Evolutionary conservation across 2,888 invertebrate genomes (phyloP).

Genomic region (Napeogenes inachia): DNA sequence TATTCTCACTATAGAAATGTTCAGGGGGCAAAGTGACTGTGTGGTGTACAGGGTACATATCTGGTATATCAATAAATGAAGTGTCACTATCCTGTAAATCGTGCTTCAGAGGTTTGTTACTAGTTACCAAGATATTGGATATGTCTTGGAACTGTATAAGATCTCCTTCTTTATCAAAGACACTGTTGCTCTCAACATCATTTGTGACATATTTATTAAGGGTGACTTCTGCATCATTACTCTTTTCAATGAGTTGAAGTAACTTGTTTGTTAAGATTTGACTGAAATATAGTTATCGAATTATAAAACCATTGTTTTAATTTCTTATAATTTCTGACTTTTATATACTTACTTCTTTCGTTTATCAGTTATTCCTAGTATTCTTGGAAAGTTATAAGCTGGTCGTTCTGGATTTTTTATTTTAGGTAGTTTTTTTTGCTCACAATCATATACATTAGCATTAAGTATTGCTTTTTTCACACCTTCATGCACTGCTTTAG

Average conservation of each 20-base stretch:
- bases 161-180: conserved; percentile 79
- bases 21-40: conserved; percentile 81
- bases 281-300: conserved; percentile 63
- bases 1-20: conserved; percentile 80
- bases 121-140: conserved; percentile 82
- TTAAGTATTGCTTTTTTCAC: conserved; percentile 80
- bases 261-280: conserved; percentile 81
- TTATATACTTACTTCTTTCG: conserved; percentile 80
- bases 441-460: conserved; percentile 85
- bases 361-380: conserved; percentile 84
- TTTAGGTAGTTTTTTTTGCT: conserved; percentile 86
- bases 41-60: conserved; percentile 85
- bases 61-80: conserved; percentile 78
- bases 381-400: conserved; percentile 83
- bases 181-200: conserved; percentile 76
- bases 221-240: conserved; percentile 73
- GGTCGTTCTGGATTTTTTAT: conserved; percentile 83
- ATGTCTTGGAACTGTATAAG: conserved; percentile 80
- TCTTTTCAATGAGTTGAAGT: conserved; percentile 82
- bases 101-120: conserved; percentile 79
- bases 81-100: conserved; percentile 66
- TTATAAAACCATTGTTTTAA: background rate
- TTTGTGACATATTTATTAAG: conserved; percentile 77
- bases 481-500: conserved; percentile 73
- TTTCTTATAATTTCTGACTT: background rate